phyloP scores from a whole-genome alignment of 1,140 invertebrate genomes.

The Ips nitidus region DNA sequence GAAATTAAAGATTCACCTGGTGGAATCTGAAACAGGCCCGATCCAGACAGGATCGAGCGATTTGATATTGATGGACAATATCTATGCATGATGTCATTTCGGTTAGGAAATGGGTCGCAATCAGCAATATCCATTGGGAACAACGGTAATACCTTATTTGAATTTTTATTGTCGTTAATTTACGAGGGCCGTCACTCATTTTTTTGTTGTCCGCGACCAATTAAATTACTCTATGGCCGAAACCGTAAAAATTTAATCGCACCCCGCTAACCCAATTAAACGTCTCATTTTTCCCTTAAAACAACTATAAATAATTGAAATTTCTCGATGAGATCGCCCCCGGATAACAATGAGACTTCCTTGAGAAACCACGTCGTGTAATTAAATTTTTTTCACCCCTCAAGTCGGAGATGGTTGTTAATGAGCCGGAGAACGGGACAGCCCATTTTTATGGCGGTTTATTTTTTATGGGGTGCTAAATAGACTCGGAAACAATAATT shows the following conservation, averaged over 20 bases:
- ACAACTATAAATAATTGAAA: conserved; percentile 37
- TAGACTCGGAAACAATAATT: conserved; percentile 7
- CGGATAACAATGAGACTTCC: conserved; percentile 28
- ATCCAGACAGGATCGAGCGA: conserved; percentile 26
- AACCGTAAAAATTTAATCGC: conserved; percentile 11
- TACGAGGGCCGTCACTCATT: background rate
- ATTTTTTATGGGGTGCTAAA: conserved; percentile 29
- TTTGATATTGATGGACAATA: conserved; percentile 36
- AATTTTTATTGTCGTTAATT: conserved; percentile 21
- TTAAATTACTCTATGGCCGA: too few species aligned
- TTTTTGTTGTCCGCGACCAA: too few species aligned
- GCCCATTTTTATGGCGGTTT: conserved; percentile 32
- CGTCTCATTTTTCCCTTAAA: conserved; percentile 23
- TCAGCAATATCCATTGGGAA: conserved; percentile 22
- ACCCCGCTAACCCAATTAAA: conserved; percentile 27
- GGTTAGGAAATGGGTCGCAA: conserved; percentile 35
- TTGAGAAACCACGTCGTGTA: conserved; percentile 11
- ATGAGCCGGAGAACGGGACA: conserved; percentile 21
- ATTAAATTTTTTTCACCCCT: conserved; percentile 34
- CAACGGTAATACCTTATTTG: conserved; percentile 21
- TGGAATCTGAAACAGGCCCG: conserved; percentile 15
- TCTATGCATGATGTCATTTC: conserved; percentile 37
- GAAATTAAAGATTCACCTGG: conserved; percentile 32
- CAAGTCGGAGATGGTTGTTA: conserved; percentile 28
- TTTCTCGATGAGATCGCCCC: conserved; percentile 32